Percentiles rank a stretch among this genome's conserved stretches.
Conservation (phyloP, 2,888 invertebrate species). For the Cantharis rufa region DNA sequence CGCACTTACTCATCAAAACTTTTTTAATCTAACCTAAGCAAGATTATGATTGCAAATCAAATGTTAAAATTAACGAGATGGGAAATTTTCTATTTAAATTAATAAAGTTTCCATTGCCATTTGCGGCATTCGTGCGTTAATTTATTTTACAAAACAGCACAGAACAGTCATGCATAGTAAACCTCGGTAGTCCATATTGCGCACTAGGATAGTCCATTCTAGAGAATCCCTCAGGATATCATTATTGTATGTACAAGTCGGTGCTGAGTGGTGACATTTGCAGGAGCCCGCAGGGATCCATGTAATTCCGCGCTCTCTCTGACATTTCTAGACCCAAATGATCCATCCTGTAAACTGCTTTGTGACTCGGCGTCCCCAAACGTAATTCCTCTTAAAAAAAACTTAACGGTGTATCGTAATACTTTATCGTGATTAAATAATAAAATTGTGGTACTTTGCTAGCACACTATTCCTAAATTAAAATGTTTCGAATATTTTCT, state of each 20-base stretch:
- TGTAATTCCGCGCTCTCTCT: conserved; percentile 53
- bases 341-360: conserved; percentile 42
- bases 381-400: conserved; percentile 21
- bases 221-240: conserved; percentile 47
- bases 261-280: conserved; percentile 56
- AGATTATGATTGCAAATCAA: background rate
- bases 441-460: background rate
- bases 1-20: background rate
- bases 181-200: conserved; percentile 24
- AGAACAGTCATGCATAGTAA: conserved; percentile 29
- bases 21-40: background rate
- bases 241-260: conserved; percentile 54
- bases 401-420: conserved; percentile 39
- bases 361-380: conserved; percentile 23
- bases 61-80: background rate
- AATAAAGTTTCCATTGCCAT: conserved; percentile 19
- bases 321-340: conserved; percentile 54
- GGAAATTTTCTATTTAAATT: conserved; percentile 20
- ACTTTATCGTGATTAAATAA: conserved; percentile 34
- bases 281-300: conserved; percentile 51
- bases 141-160: conserved; percentile 22
- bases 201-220: conserved; percentile 28
- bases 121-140: conserved; percentile 18
- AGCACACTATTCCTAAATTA: background rate
- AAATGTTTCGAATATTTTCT: background rate